Percentiles rank a stretch among this genome's conserved stretches.
Evolutionary conservation across 2,888 invertebrate genomes (phyloP).

Genomic region (Eucera pruinosa): DNA sequence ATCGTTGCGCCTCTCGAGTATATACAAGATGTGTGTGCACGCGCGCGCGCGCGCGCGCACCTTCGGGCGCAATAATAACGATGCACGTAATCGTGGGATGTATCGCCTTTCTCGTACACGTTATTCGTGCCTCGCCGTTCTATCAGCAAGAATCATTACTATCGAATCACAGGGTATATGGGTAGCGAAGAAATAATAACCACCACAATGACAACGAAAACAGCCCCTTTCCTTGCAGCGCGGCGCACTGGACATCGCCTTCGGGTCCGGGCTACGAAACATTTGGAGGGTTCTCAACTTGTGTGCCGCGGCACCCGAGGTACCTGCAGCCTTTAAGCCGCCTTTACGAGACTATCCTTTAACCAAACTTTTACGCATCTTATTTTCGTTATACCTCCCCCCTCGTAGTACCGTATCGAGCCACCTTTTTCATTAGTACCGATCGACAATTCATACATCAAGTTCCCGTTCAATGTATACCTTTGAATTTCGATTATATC

Average conservation of each 20-base stretch:
- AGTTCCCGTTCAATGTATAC: not conserved
- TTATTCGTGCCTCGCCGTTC: slow-evolving; percentile 42
- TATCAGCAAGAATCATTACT: slow-evolving; percentile 47
- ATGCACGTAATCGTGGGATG: slow-evolving; percentile 62
- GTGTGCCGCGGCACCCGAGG: slow-evolving; percentile 6
- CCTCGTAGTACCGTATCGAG: not conserved
- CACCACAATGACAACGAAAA: slow-evolving; percentile 63
- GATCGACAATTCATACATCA: not conserved
- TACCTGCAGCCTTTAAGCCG: slow-evolving; percentile 53
- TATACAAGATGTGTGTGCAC: slow-evolving; percentile 46
- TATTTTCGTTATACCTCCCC: not conserved
- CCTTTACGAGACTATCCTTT: slow-evolving; percentile 34
- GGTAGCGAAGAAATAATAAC: slow-evolving; percentile 65
- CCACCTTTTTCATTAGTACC: not conserved
- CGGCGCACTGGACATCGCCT: slow-evolving; percentile 75
- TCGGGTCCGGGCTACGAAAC: slow-evolving; percentile 71
- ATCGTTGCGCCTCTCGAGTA: slow-evolving; percentile 62
- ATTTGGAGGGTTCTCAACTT: slow-evolving; percentile 75
- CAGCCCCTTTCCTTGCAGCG: slow-evolving; percentile 68
- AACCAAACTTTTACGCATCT: not conserved
- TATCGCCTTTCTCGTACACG: slow-evolving; percentile 50
- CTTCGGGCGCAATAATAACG: slow-evolving; percentile 64
- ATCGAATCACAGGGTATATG: slow-evolving; percentile 46
- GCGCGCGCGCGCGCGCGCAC: slow-evolving; percentile 63
- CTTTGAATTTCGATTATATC: slow-evolving; percentile 42